phyloP scores from a whole-genome alignment of 2,113 vertebrate genomes.

The Forbesichthys agassizii region DNA sequence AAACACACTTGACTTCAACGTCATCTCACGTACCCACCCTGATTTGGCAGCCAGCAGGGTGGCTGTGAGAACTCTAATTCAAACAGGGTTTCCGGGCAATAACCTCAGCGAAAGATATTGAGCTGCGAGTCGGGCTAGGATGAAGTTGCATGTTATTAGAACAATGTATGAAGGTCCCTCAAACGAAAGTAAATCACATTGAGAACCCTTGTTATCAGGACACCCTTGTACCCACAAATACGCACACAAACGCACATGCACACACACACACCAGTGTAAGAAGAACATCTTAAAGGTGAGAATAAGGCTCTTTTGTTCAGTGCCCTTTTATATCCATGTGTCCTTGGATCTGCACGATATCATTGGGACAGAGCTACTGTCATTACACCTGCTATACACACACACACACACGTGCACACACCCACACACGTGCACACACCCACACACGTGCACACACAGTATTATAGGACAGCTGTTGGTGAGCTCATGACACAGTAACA shows the following conservation, averaged over 20 bases:
- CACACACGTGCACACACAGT: constrained; percentile 6
- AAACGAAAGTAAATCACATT: not conserved
- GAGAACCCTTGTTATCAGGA: not conserved
- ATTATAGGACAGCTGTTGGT: constrained; percentile 62
- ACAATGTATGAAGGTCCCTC: constrained; percentile 18
- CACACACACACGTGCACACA: constrained; percentile 19
- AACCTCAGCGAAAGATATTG: no score
- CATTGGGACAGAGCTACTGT: constrained; percentile 28
- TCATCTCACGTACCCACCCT: no score
- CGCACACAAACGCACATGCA: not conserved
- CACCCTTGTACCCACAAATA: not conserved
- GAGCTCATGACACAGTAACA: constrained; percentile 64
- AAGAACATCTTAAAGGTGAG: not conserved
- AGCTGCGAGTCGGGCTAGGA: no score
- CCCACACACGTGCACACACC: not conserved
- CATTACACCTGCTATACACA: constrained; percentile 30
- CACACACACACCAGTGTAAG: not conserved
- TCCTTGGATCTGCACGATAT: constrained; percentile 55
- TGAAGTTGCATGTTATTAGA: no score
- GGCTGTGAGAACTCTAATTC: no score
- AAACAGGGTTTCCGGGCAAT: no score
- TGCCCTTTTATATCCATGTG: constrained; percentile 43
- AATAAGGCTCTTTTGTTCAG: constrained; percentile 24
- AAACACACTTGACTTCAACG: no score
- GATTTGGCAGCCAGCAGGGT: no score